phyloP scores from a whole-genome alignment of 1,140 invertebrate species.

The Ostrea denselamellosa region DNA sequence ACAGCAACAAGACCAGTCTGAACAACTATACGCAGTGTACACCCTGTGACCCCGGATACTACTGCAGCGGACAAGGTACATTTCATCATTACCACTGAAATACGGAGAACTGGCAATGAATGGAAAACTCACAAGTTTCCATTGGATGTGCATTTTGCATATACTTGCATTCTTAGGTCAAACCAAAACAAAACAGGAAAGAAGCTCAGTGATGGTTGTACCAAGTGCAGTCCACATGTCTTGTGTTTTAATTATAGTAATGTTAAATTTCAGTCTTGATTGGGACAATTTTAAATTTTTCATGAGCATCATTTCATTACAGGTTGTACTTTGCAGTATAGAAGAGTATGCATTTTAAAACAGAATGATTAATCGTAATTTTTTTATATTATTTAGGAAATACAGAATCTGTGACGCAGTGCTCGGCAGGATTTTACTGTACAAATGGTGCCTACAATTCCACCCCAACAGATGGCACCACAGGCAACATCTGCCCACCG shows the following conservation, averaged over 20 bases:
- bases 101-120: background rate
- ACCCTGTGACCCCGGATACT: conserved; percentile 72
- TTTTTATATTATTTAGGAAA: conserved; percentile 66
- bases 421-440: conserved; percentile 72
- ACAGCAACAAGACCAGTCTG: conserved; percentile 72
- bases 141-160: background rate
- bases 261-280: background rate
- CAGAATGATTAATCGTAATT: background rate
- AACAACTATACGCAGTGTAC: conserved; percentile 68
- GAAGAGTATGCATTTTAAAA: no score
- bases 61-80: conserved; percentile 74
- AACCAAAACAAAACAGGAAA: background rate
- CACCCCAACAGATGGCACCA: conserved; percentile 71
- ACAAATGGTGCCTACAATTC: conserved; percentile 68
- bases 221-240: background rate
- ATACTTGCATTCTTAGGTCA: no score
- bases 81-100: background rate
- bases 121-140: background rate
- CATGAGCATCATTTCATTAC: background rate
- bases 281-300: background rate
- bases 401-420: conserved; percentile 66
- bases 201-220: background rate
- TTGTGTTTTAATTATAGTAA: background rate
- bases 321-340: no score
- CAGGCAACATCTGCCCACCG: conserved; percentile 73